A percentile compares a stretch with the other conserved stretches of the same genome.
Evolutionary conservation across 2,888 invertebrate genomes (phyloP).

Genomic region (Caenorhabditis sp.): DNA sequence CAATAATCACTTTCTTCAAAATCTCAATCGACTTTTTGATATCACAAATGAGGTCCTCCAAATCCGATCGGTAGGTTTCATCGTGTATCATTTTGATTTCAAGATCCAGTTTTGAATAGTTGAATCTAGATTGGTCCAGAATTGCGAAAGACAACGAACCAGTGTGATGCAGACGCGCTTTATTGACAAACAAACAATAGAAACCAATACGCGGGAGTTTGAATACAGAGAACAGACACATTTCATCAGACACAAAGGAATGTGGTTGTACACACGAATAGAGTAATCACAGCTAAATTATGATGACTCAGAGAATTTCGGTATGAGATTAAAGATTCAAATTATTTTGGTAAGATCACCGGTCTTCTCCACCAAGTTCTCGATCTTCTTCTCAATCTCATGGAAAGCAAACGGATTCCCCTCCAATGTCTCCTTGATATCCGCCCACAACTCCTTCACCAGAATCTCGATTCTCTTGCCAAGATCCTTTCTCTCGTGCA

Average conservation of each 20-base stretch:
- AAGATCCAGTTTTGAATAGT: neutral
- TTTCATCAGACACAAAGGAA: neutral
- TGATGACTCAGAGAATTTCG: neutral
- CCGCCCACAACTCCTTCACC: slow-evolving; percentile 16
- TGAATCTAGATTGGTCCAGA: neutral
- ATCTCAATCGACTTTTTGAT: neutral
- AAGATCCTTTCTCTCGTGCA: slow-evolving; percentile 9
- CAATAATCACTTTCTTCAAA: slow-evolving; percentile 10
- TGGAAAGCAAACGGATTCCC: slow-evolving; percentile 11
- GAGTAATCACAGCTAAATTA: neutral
- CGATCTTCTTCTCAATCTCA: slow-evolving; percentile 11
- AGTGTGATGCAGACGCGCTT: slow-evolving; percentile 2
- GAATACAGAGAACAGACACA: neutral
- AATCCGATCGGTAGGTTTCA: neutral
- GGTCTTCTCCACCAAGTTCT: slow-evolving; percentile 8
- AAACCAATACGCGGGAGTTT: neutral
- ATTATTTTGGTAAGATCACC: slow-evolving; percentile 8
- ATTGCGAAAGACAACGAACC: neutral
- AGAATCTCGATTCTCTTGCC: neutral
- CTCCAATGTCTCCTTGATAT: slow-evolving; percentile 15
- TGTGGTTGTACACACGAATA: neutral
- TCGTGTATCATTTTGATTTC: neutral
- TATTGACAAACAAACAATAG: slow-evolving; percentile 9
- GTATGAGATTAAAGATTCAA: neutral
- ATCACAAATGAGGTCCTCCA: neutral